Conservation (phyloP, 2,797 vertebrate species). For the Pseudomugil tenellus region DNA sequence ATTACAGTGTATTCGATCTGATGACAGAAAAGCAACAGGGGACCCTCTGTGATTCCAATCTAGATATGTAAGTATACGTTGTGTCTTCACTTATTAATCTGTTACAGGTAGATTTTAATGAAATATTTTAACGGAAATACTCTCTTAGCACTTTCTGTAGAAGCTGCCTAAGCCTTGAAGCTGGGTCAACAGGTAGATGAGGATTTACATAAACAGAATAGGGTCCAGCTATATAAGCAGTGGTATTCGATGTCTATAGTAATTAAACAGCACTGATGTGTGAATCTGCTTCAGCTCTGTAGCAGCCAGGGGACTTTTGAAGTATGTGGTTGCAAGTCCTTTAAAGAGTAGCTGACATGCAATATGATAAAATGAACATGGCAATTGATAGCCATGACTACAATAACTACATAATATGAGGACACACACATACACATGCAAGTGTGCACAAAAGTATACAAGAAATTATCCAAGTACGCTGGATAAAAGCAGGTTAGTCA, state of each 20-base stretch:
- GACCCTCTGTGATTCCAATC: constrained; percentile 9
- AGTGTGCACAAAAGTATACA: background rate
- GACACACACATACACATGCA: background rate
- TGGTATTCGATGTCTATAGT: background rate
- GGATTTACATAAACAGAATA: background rate
- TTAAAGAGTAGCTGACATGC: background rate
- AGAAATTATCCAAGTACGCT: background rate
- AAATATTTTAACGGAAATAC: constrained; percentile 4
- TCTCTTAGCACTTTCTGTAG: constrained; percentile 5
- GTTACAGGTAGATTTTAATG: constrained; percentile 14
- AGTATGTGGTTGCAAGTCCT: constrained; percentile 1
- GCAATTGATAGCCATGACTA: constrained; percentile 1
- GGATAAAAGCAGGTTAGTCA: constrained; percentile 14
- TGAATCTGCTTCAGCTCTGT: background rate
- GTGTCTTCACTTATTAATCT: constrained; percentile 13
- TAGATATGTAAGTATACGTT: constrained; percentile 2
- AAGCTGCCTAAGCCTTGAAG: background rate
- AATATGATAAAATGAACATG: background rate
- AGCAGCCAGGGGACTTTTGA: background rate
- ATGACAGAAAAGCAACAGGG: constrained; percentile 9
- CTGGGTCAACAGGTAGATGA: background rate
- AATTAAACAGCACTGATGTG: constrained; percentile 1
- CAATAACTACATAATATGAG: background rate
- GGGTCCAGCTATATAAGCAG: background rate
- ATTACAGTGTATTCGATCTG: constrained; percentile 27